Evolutionary conservation across 2,888 invertebrate genomes (phyloP).

Genomic region (Gymnoscelis rufifasciata): DNA sequence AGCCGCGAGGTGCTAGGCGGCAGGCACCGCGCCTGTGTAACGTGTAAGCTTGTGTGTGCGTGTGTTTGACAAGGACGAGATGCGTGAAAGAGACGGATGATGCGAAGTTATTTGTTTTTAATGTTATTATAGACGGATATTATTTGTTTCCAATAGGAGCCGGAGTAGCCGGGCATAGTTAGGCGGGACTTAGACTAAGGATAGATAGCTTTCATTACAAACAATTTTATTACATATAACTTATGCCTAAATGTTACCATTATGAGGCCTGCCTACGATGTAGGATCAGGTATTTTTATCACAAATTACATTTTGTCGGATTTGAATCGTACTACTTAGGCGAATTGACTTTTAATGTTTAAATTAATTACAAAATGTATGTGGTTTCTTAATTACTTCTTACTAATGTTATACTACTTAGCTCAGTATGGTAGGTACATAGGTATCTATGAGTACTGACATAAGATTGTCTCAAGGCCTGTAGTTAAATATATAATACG

Average conservation of each 20-base stretch:
- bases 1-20: neutral
- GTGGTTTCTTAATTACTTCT: no score
- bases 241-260: constrained; percentile 50
- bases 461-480: neutral
- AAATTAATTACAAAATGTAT: no score
- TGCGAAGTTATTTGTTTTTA: constrained; percentile 41
- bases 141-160: constrained; percentile 32
- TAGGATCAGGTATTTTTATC: neutral
- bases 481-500: neutral
- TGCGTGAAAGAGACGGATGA: neutral
- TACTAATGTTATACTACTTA: no score
- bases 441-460: neutral
- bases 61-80: neutral
- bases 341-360: neutral
- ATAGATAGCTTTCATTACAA: constrained; percentile 35
- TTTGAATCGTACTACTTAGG: constrained; percentile 24
- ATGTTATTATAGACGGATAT: constrained; percentile 63
- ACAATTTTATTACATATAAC: constrained; percentile 23
- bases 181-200: constrained; percentile 25
- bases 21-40: neutral
- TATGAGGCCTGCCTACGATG: neutral
- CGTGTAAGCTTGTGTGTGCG: constrained; percentile 3
- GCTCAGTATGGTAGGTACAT: no score
- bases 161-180: constrained; percentile 9
- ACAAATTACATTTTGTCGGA: constrained; percentile 8